These are phyloP conservation scores for Hippoglossus stenolepis DNA, from an alignment of 2,113 vertebrate genomes.

Conservation along the genomic window DNA sequence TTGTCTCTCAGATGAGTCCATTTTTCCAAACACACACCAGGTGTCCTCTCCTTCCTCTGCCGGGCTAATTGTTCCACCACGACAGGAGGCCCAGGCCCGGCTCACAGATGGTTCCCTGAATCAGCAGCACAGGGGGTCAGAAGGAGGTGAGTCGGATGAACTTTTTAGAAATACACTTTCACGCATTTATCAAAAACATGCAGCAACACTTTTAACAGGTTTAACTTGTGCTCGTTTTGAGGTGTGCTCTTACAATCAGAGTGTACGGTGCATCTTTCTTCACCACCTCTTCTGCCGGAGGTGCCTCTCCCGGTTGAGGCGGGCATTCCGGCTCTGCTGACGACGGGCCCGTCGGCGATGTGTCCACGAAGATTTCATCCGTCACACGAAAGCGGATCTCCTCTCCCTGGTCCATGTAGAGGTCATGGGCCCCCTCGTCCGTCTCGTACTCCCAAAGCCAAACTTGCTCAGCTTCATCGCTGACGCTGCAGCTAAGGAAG, in stretches of 20 bases:
- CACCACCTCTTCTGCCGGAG: conserved; percentile 74
- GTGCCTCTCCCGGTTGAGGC: conserved; percentile 62
- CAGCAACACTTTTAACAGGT: not conserved
- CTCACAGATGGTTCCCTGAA: conserved; percentile 83
- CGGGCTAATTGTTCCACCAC: conserved; percentile 83
- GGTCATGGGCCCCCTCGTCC: conserved; percentile 95
- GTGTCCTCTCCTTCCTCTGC: conserved; percentile 1
- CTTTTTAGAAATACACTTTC: not conserved
- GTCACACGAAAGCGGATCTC: conserved; percentile 94
- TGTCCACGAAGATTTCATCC: conserved; percentile 95
- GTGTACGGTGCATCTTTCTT: conserved; percentile 95
- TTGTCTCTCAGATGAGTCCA: not conserved
- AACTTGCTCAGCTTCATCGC: conserved; percentile 95
- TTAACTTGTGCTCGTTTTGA: not conserved
- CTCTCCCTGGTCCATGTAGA: conserved; percentile 98
- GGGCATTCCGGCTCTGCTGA: conserved; percentile 72
- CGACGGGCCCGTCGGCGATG: conserved; percentile 91
- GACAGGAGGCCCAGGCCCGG: conserved; percentile 83
- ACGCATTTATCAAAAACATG: not conserved
- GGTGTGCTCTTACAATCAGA: conserved; percentile 86
- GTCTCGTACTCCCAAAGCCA: conserved; percentile 99
- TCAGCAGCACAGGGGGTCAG: not conserved
- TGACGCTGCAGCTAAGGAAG: conserved; percentile 82
- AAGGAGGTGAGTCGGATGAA: not conserved
- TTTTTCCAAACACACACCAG: not conserved